These are phyloP conservation scores for Chaenocephalus aceratus DNA, from an alignment of 2,113 vertebrate species.

Conservation along the genomic window DNA sequence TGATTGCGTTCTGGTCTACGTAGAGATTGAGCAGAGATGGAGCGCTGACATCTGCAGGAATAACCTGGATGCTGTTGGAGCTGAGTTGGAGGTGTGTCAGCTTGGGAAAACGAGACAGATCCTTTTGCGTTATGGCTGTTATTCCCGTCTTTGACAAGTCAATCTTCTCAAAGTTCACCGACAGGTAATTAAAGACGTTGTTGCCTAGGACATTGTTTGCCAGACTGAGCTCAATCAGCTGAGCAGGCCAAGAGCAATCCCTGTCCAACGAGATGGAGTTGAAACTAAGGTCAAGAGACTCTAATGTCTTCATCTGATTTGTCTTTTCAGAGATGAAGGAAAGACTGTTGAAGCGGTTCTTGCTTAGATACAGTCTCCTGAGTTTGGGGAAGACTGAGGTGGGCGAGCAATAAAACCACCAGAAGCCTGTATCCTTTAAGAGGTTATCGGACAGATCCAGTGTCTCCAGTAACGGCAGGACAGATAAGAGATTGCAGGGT, in stretches of 20 bases:
- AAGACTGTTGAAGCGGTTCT: constrained; percentile 72
- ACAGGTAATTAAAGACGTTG: constrained; percentile 65
- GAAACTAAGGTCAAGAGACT: constrained; percentile 75
- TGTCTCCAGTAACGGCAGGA: constrained; percentile 63
- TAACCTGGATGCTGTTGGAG: constrained; percentile 69
- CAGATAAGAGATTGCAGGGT: constrained; percentile 71
- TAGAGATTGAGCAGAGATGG: constrained; percentile 56
- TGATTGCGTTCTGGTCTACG: constrained; percentile 73
- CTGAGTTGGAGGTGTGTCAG: constrained; percentile 69
- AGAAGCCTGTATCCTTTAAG: constrained; percentile 69
- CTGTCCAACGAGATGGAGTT: constrained; percentile 62
- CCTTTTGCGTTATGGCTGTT: constrained; percentile 49
- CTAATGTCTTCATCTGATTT: constrained; percentile 62
- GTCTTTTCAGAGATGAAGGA: constrained; percentile 62
- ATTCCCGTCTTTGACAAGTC: constrained; percentile 77
- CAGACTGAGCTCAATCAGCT: constrained; percentile 69
- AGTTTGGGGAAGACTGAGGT: constrained; percentile 70
- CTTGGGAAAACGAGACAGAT: constrained; percentile 50
- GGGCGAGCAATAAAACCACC: constrained; percentile 67
- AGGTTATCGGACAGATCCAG: constrained; percentile 79
- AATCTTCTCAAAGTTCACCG: constrained; percentile 63
- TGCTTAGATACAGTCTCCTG: constrained; percentile 63
- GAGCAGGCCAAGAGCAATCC: constrained; percentile 64
- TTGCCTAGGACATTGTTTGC: constrained; percentile 74
- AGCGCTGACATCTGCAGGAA: constrained; percentile 52